Evolutionary conservation across 1,140 invertebrate genomes (phyloP).

Genomic region (Apolygus lucorum): DNA sequence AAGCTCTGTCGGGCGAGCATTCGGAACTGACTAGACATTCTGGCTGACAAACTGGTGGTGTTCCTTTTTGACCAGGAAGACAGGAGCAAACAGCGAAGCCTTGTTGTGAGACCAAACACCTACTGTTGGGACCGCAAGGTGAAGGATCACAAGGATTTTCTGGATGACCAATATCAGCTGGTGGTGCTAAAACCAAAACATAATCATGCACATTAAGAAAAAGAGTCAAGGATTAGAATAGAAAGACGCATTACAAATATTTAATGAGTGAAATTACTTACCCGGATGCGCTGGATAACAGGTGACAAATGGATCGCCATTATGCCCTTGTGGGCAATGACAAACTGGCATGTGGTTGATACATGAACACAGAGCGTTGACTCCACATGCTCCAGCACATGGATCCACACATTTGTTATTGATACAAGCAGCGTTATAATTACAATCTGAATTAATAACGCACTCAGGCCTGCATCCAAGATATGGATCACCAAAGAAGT

Average conservation of each 20-base stretch:
- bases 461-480: constrained; percentile 66
- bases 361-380: constrained; percentile 61
- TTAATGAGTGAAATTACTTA: constrained; percentile 29
- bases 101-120: constrained; percentile 59
- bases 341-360: constrained; percentile 71
- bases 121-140: constrained; percentile 67
- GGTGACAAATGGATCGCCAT: constrained; percentile 68
- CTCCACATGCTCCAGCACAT: constrained; percentile 65
- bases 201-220: too few species aligned
- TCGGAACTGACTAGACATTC: constrained; percentile 72
- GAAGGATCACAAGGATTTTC: constrained; percentile 52
- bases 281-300: constrained; percentile 49
- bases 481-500: constrained; percentile 54
- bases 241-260: background rate
- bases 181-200: constrained; percentile 23
- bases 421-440: constrained; percentile 55
- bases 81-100: constrained; percentile 71
- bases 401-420: constrained; percentile 74
- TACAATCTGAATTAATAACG: constrained; percentile 67
- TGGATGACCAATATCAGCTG: too few species aligned
- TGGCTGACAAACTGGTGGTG: constrained; percentile 67
- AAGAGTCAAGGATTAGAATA: background rate
- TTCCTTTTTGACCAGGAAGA: constrained; percentile 64
- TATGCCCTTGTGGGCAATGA: constrained; percentile 58
- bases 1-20: constrained; percentile 64